Evolutionary conservation across 2,888 invertebrate species (phyloP), one percentile per base, ranked within the genome.

Genomic region (Nyleta sp.): DNA sequence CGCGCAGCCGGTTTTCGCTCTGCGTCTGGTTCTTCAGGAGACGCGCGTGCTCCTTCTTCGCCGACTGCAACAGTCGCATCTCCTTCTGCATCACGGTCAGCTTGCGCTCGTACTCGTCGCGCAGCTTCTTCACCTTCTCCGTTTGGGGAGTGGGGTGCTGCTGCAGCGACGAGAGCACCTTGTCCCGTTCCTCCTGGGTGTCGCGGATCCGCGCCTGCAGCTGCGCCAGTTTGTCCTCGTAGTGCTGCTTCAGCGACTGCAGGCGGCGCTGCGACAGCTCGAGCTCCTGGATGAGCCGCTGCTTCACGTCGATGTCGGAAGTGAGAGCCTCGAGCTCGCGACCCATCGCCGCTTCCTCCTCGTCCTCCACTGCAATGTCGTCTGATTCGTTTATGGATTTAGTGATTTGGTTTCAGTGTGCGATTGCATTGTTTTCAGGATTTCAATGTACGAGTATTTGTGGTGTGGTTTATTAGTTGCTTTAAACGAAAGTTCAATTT

Each of bases 261-360:
- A 99, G 93, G 52, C 97, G 92, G 62, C 96, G 93, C 88, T 99
- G 98, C 0, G 97, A 97, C 70, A 95, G 91, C 90, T 99, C 99
- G 81, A 99, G 91, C 87, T 99, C 98, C 86, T 98, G 97, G 80
- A 99, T 98, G 46, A 99, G 92, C 68, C 97, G 95, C 83, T 98
- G 96, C 89, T 99, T 99, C 65, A 98, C 96, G 87, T 96, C 96
- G 81, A 99, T 99, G 91, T 99, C 98, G 50, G 96, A 96, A 68
- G 97, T 98, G 13, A 99, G 91, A 8, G 96, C 95, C 11, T 97
- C 96, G 74, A 99, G 91, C 88, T 98, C 97, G 28, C 96, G 95
- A 82, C 96, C 93, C 78, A 95, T 93, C 38, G 94, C 93, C 44
- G 92, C 92, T 75, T 92, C 92, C 65, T 92, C 92, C 60, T 91